These are phyloP conservation scores for Hoplodrina blanda DNA, from an alignment of 2,888 invertebrate genomes.

Conservation along the genomic window DNA sequence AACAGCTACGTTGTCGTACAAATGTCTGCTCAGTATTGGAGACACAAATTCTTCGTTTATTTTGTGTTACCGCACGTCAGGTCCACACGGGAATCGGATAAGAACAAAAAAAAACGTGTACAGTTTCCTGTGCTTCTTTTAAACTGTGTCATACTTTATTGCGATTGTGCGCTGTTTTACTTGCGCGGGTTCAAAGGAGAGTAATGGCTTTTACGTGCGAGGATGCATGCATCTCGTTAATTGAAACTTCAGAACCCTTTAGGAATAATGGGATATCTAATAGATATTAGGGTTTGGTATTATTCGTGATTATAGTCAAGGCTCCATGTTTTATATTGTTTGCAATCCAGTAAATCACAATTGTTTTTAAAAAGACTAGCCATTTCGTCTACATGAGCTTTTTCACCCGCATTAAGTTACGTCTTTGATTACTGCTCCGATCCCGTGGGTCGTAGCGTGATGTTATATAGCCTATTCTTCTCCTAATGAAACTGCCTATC, in stretches of 20 bases:
- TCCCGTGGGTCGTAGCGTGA: no score
- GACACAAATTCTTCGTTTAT: constrained; percentile 56
- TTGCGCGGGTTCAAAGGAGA: constrained; percentile 45
- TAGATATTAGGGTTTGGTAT: background rate
- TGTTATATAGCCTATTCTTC: no score
- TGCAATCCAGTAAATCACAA: no score
- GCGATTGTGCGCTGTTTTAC: constrained; percentile 20
- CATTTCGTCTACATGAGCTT: no score
- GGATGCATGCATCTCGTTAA: constrained; percentile 37
- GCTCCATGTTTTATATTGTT: no score
- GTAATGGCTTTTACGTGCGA: constrained; percentile 42
- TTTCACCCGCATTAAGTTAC: no score
- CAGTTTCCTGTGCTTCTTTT: constrained; percentile 46
- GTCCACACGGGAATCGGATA: constrained; percentile 34
- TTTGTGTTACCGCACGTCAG: constrained; percentile 52
- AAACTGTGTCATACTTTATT: constrained; percentile 50
- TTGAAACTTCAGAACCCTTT: constrained; percentile 45
- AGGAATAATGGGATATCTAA: constrained; percentile 7
- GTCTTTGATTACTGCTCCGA: no score
- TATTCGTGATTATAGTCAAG: background rate
- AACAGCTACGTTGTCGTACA: constrained; percentile 40
- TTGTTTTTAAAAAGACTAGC: no score
- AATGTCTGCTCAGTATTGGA: constrained; percentile 45
- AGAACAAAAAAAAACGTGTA: constrained; percentile 35
- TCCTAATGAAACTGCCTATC: no score